A percentile compares a stretch with the other conserved stretches of the same genome.
phyloP scores from a whole-genome alignment of 2,113 vertebrate species.

The Clarias macrocephalus region DNA sequence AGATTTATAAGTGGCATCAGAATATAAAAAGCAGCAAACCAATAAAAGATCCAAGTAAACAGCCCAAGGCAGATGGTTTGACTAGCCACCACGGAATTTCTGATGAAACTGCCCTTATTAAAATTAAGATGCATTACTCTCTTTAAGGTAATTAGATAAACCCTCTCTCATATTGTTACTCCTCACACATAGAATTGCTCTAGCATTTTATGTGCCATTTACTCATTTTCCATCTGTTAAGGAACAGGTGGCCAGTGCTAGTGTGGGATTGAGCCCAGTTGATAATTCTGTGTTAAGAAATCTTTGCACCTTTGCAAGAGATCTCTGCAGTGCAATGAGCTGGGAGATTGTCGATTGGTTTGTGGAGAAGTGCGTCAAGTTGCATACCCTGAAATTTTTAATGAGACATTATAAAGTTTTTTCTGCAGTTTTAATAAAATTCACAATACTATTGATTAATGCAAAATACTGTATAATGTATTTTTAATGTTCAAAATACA shows the following conservation, averaged over 20 bases:
- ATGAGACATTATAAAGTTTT: background rate
- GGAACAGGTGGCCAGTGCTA: no score
- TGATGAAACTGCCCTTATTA: background rate
- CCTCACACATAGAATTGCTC: background rate
- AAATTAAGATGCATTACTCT: background rate
- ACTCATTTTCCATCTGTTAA: background rate
- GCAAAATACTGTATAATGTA: no score
- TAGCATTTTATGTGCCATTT: background rate
- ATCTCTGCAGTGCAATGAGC: background rate
- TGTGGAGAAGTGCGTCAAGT: background rate
- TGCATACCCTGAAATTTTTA: background rate
- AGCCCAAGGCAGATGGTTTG: background rate
- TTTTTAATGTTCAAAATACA: background rate
- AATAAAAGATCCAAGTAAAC: background rate
- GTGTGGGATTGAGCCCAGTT: background rate
- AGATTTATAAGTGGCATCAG: no score
- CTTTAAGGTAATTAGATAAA: background rate
- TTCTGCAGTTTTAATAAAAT: background rate
- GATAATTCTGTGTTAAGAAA: background rate
- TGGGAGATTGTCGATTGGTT: background rate
- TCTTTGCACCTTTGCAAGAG: background rate
- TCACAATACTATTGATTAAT: background rate
- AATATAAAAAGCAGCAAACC: background rate
- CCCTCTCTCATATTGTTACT: background rate
- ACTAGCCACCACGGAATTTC: background rate